Evolutionary conservation across 2,797 vertebrate genomes (phyloP), one percentile per base, ranked within the genome.

Genomic region (Lutra lutra): DNA sequence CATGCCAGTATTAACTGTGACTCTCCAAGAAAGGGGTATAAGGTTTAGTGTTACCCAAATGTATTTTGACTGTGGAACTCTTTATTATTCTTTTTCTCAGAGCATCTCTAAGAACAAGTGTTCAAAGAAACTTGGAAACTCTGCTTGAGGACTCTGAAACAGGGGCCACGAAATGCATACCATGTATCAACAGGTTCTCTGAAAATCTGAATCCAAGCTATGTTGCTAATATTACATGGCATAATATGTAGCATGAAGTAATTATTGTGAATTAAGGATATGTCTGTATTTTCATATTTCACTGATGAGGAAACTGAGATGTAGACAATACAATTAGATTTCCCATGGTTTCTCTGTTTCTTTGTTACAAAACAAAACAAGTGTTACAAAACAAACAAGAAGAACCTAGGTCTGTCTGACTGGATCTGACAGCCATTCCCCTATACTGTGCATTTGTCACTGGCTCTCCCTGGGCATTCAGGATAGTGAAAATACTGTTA

Each of bases 1-100:
- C 64, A 68, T 62, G 43, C 38, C 21, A 51, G 5, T 82, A 62
- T 83, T 95, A 92, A 54, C 2, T 95, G 40, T 75, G 62, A 78
- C 29, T 94, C 25, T 90, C 82, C 40, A 88, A 82, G 62, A 80
- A 94, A 66, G 29, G 3, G 0, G 1, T 62, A 17, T 68, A 68
- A 84, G 64, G 14, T 85, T 92, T 96, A 40, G 46, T 89, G 73
- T 58, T 97, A 75, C 17, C 48, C 20, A 94, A 94, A 72, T 95
- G 32, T 89, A 43, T 56, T 75, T 73, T 82, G 51, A 77, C 32
- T 7, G 43, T 46, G 73, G 11, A 64, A 64, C 14, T 48, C 5
- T 27, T 86, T 20, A 29, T 77, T 70, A 8, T 80, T 92, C 62
- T 56, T 78, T 84, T 96, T 77, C 38, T 91, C 56, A 77, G 35